phyloP scores from a whole-genome alignment of 2,888 invertebrate species.

The Caenorhabditis panamensis region DNA sequence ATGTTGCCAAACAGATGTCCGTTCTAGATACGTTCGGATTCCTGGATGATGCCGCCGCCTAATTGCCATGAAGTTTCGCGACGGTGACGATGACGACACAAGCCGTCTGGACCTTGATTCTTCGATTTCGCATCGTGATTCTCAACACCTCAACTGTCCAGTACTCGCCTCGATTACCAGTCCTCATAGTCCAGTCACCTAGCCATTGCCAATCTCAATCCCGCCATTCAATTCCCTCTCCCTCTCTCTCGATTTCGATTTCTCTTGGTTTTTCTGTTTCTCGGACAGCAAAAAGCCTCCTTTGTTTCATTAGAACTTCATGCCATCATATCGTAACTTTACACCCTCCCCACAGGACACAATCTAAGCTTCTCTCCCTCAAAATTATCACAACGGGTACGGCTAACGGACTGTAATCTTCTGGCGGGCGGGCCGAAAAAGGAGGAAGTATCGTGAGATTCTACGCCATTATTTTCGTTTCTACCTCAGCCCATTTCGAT shows the following conservation, averaged over 20 bases:
- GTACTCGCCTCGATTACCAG: no score
- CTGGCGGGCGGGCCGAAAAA: conserved; percentile 27
- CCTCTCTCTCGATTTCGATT: neutral
- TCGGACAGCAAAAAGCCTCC: conserved; percentile 24
- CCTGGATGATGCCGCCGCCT: neutral
- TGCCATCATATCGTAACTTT: conserved; percentile 53
- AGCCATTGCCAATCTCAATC: neutral
- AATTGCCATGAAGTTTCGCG: neutral
- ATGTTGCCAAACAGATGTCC: conserved; percentile 6
- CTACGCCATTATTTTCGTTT: conserved; percentile 40
- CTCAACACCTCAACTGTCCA: no score
- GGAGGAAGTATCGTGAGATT: conserved; percentile 31
- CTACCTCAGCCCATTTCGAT: conserved; percentile 5
- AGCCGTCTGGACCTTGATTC: no score
- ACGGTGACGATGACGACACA: no score
- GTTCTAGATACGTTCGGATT: neutral
- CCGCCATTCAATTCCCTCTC: neutral
- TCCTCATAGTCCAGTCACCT: no score
- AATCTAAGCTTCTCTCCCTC: conserved; percentile 20
- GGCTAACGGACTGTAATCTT: conserved; percentile 51
- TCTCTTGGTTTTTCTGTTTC: conserved; percentile 25
- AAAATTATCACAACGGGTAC: conserved; percentile 51
- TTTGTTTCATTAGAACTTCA: conserved; percentile 48
- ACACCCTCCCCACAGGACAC: conserved; percentile 54
- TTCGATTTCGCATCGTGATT: no score